Evolutionary conservation across 2,888 invertebrate species (phyloP).

Genomic region (Malthinus seriepunctatus): DNA sequence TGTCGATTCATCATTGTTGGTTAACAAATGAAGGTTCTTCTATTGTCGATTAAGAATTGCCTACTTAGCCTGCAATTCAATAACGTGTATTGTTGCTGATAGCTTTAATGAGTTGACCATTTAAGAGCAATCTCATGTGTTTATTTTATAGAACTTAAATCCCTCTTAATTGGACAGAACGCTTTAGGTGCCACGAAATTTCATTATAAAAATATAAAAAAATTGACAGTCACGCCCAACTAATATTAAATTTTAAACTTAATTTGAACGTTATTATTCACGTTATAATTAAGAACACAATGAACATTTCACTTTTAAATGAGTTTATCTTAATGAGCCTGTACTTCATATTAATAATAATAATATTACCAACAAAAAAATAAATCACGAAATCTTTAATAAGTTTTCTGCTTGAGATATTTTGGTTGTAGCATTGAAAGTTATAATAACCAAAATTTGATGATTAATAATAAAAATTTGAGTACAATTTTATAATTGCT

Average conservation of each 20-base stretch:
- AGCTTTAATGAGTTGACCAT: conserved; percentile 41
- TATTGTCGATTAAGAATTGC: conserved; percentile 50
- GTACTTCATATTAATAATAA: no score
- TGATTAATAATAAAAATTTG: no score
- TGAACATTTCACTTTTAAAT: conserved; percentile 9
- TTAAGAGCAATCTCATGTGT: conserved; percentile 33
- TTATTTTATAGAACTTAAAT: conserved; percentile 37
- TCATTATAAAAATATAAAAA: conserved; percentile 21
- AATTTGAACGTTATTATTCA: conserved; percentile 24
- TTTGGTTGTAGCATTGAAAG: no score
- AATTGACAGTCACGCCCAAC: conserved; percentile 33
- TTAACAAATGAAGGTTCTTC: conserved; percentile 48
- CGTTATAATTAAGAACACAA: conserved; percentile 22
- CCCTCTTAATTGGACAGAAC: conserved; percentile 39
- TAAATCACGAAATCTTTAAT: no score
- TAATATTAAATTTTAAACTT: conserved; percentile 29
- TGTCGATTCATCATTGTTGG: conserved; percentile 51
- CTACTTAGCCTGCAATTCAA: conserved; percentile 45
- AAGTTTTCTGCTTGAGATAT: no score
- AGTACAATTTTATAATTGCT: no score
- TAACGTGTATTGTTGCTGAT: conserved; percentile 43
- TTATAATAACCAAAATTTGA: no score
- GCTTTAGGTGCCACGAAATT: conserved; percentile 32
- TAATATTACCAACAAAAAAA: no score
- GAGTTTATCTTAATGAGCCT: no score